Conservation (phyloP, 2,797 vertebrate species). For the Acridotheres tristis region DNA sequence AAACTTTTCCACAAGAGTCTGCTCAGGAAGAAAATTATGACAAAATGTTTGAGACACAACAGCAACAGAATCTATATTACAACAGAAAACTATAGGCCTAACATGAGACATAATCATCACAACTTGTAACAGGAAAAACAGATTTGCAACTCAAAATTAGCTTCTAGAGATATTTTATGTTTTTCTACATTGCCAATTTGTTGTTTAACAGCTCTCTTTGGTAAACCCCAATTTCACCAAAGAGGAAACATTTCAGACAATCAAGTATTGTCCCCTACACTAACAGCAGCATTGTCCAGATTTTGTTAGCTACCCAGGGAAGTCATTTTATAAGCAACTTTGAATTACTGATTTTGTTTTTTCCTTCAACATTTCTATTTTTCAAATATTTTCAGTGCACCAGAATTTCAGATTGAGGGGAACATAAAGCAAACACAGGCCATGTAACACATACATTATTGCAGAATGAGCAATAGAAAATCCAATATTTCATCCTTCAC, state of each 20-base stretch:
- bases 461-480: neutral
- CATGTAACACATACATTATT: neutral
- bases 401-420: neutral
- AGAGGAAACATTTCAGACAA: neutral
- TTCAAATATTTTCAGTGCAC: neutral
- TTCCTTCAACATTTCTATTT: neutral
- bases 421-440: neutral
- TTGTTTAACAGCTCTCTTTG: neutral
- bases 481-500: conserved; percentile 13
- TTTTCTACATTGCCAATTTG: neutral
- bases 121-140: neutral
- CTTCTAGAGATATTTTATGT: neutral
- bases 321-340: neutral
- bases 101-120: neutral
- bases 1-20: neutral
- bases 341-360: neutral
- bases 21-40: neutral
- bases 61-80: neutral
- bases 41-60: neutral
- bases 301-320: neutral
- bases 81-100: neutral
- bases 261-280: neutral
- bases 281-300: neutral
- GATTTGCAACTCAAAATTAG: neutral
- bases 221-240: neutral